Conservation (phyloP, 2,113 vertebrate genomes). For the Dicerorhinus sumatrensis region DNA sequence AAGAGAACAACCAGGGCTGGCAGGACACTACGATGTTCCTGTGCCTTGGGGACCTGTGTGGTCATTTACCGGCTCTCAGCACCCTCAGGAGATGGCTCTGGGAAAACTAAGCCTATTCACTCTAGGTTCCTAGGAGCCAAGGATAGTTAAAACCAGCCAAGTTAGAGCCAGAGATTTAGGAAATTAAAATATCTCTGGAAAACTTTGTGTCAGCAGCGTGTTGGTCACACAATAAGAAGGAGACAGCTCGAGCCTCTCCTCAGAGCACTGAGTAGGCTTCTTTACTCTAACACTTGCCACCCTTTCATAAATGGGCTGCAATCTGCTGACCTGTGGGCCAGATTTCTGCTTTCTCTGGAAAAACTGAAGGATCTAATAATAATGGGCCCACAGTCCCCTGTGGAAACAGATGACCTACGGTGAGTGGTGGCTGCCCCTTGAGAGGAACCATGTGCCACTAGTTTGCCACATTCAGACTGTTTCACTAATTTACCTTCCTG, state of each 20-base stretch:
- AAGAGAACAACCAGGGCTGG: background rate
- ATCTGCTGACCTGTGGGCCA: background rate
- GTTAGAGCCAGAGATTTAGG: background rate
- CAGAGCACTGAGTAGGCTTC: background rate
- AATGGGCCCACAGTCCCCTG: too few relatives aligned
- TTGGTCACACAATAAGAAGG: background rate
- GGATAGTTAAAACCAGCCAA: background rate
- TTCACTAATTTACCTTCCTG: background rate
- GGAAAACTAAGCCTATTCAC: background rate
- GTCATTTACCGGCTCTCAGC: background rate
- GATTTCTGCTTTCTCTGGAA: background rate
- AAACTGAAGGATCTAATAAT: background rate
- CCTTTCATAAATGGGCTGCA: background rate
- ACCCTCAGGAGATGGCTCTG: background rate
- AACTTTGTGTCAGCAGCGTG: background rate
- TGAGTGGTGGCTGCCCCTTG: background rate
- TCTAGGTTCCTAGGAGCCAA: background rate
- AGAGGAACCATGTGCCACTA: background rate
- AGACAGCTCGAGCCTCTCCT: background rate
- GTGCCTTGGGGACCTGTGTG: background rate
- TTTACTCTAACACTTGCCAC: background rate
- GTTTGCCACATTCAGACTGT: background rate
- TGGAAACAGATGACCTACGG: background rate
- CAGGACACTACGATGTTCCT: too few relatives aligned
- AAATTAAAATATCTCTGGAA: background rate